These are phyloP conservation scores for Xanthorhoe spadicearia DNA, from an alignment of 2,888 invertebrate species.

Conservation along the genomic window DNA sequence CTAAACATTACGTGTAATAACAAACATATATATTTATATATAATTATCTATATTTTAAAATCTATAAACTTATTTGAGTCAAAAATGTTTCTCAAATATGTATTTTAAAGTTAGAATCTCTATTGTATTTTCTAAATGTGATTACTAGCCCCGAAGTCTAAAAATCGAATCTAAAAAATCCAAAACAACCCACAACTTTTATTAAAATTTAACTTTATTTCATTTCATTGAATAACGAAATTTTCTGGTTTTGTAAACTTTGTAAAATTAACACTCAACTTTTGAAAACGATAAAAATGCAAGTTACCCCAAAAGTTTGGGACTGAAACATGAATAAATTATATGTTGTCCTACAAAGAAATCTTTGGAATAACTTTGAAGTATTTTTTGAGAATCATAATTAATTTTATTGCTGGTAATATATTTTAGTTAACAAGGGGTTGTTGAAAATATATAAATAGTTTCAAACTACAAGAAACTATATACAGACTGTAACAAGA, in stretches of 20 bases:
- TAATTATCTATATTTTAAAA: no score
- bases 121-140: background rate
- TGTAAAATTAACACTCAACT: conserved; percentile 42
- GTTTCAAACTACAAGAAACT: no score
- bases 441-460: background rate
- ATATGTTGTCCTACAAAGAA: conserved; percentile 53
- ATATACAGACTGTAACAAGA: no score
- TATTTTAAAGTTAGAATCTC: background rate
- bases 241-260: conserved; percentile 39
- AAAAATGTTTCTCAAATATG: background rate
- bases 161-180: conserved; percentile 4
- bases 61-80: no score
- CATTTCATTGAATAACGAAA: conserved; percentile 29
- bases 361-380: conserved; percentile 41
- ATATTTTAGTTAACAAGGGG: conserved; percentile 6
- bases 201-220: conserved; percentile 32
- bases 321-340: conserved; percentile 60
- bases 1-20: no score
- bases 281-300: conserved; percentile 44
- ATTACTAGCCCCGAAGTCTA: conserved; percentile 1
- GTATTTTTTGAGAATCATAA: conserved; percentile 19
- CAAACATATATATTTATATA: no score
- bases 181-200: conserved; percentile 25
- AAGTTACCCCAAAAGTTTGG: conserved; percentile 41
- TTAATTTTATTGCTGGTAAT: background rate